A percentile compares a stretch with the other conserved stretches of the same genome.
Evolutionary conservation across 2,113 vertebrate species (phyloP).

Genomic region (Anarrhichthys ocellatus): DNA sequence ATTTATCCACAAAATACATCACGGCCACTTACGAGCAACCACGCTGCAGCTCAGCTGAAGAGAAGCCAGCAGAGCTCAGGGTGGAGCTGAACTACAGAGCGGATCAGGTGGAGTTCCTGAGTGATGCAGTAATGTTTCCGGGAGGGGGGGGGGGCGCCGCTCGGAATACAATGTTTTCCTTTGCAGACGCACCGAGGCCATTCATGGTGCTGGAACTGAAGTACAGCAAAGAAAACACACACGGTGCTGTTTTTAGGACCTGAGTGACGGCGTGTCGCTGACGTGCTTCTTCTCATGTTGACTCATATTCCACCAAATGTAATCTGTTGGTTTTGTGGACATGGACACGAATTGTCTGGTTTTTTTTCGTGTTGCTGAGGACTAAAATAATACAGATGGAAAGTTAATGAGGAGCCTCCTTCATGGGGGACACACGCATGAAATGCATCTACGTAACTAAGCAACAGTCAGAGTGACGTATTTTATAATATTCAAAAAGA

Average conservation of each 20-base stretch:
- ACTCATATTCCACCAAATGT: constrained; percentile 1
- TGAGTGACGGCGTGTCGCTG: constrained; percentile 14
- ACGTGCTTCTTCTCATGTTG: constrained; percentile 10
- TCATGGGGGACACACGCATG: no score
- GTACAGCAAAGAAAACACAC: neutral
- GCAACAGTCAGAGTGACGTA: no score
- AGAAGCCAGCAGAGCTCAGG: constrained; percentile 7
- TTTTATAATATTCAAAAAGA: no score
- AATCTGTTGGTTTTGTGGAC: neutral
- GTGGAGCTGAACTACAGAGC: neutral
- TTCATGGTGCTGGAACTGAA: constrained; percentile 55
- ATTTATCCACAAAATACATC: neutral
- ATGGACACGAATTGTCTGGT: neutral
- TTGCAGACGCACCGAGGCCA: constrained; percentile 46
- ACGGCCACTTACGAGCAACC: neutral
- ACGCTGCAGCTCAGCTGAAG: neutral
- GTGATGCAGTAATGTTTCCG: constrained; percentile 54
- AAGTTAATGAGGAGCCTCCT: no score
- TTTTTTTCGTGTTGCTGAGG: no score
- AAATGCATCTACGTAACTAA: no score
- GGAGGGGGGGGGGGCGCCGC: constrained; percentile 21
- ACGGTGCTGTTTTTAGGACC: constrained; percentile 11
- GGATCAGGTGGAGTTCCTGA: constrained; percentile 31
- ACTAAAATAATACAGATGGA: no score
- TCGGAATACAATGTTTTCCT: neutral